Evolutionary conservation across 2,797 vertebrate genomes (phyloP), one percentile per base, ranked within the genome.

Genomic region (Notamacropus eugenii): DNA sequence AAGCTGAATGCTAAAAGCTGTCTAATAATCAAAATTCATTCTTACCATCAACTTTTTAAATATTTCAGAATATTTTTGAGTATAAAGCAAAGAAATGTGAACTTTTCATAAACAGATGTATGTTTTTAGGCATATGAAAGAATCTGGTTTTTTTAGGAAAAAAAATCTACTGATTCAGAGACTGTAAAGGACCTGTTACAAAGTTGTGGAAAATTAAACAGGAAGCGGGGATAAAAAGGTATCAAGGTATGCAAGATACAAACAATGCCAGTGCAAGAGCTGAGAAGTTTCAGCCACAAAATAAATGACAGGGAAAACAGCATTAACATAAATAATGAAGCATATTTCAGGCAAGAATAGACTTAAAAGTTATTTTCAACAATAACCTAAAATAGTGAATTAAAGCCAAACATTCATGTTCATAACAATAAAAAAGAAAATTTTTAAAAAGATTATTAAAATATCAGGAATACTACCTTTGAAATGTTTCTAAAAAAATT

Each of bases 11-110:
- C 59, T 93, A 57, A 95, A 95, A 92, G 19, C 11, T 91, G 56
- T n/a, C 54, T 91, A 92, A 9, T 94, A 24, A 94, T 50, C 59
- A 74, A 82, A 96, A 95, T 11, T 96, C 90, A 91, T 96, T 96
- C 40, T 92, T 93, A 91, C 8, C 94, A 94, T 40, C 14, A 95
- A 94, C 34, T 95, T 96, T 94, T 57, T 95, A 40, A 5, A 40
- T 93, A 56, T 93, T 97, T 96, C 96, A 95, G 90, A 92, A 27
- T 90, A 50, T 87, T 93, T 56, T 55, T 91, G 29, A 55, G 8
- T 40, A 87, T 31, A 62, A 74, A 62, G 57, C 50, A 95, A 55
- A 19, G 95, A 95, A 92, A 94, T 82, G 4, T 54, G 6, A n/a
- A 50, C 87, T 54, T 56, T 11, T 97, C 22, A 93, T 92, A 93